Evolutionary conservation across 2,888 invertebrate genomes (phyloP).

Genomic region (Phengaris alcon): DNA sequence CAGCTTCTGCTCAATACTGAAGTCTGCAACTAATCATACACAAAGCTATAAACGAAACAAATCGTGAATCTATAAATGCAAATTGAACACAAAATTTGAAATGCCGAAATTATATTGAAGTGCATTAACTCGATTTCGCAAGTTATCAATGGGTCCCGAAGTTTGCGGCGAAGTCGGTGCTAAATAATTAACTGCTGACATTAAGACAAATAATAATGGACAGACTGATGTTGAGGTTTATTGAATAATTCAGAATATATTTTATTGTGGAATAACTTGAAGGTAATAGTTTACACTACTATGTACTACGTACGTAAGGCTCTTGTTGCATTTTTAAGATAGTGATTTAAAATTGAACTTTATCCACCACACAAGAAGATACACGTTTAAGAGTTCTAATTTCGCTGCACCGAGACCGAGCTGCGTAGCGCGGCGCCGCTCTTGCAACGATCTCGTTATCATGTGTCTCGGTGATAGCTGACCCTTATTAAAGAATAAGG

Average conservation of each 20-base stretch:
- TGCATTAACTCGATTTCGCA: background rate
- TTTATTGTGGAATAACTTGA: background rate
- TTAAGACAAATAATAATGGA: slow-evolving; percentile 4
- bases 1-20: no score
- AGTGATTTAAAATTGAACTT: no score
- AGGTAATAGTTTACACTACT: background rate
- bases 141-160: slow-evolving; percentile 1
- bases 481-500: no score
- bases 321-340: no score
- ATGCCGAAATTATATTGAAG: background rate
- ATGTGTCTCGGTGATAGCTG: no score
- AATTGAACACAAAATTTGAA: slow-evolving; percentile 8
- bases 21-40: background rate
- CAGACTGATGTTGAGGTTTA: background rate
- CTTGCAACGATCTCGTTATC: no score
- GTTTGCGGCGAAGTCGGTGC: background rate
- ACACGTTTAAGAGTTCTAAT: no score
- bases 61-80: background rate
- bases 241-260: background rate
- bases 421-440: no score
- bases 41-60: background rate
- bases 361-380: no score
- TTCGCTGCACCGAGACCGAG: no score
- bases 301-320: no score
- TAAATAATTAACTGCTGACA: background rate